phyloP scores from a whole-genome alignment of 1,140 invertebrate genomes.

The Rhyzopertha dominica region DNA sequence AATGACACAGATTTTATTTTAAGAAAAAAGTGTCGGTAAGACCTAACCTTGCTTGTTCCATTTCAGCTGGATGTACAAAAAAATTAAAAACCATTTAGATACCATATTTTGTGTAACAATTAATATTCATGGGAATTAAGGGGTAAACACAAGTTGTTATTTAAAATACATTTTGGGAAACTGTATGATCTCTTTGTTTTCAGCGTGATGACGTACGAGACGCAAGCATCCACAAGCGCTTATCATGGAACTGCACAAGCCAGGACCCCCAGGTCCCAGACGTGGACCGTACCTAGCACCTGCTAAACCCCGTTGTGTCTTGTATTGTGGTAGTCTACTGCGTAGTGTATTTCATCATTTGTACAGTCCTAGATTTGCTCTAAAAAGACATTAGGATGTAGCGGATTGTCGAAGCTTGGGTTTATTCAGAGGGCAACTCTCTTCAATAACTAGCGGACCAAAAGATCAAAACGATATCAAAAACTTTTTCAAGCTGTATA shows the following conservation, averaged over 20 bases:
- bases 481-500: slow-evolving; percentile 17
- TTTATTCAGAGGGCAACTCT: slow-evolving; percentile 31
- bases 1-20: no score
- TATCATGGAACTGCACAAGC: slow-evolving; percentile 60
- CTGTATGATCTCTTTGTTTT: slow-evolving; percentile 17
- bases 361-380: slow-evolving; percentile 33
- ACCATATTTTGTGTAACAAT: no score
- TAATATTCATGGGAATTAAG: no score
- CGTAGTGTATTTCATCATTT: slow-evolving; percentile 30
- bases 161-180: not conserved
- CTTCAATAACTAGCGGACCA: slow-evolving; percentile 31
- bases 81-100: no score
- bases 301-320: slow-evolving; percentile 31
- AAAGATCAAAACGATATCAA: slow-evolving; percentile 31
- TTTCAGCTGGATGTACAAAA: no score
- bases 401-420: slow-evolving; percentile 21
- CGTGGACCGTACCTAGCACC: slow-evolving; percentile 41
- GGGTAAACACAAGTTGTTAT: no score
- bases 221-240: slow-evolving; percentile 58
- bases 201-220: slow-evolving; percentile 53
- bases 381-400: slow-evolving; percentile 20
- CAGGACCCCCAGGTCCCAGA: slow-evolving; percentile 29
- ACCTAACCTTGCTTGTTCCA: no score
- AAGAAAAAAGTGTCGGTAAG: no score
- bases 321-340: slow-evolving; percentile 28